Evolutionary conservation across 2,888 invertebrate genomes (phyloP), one percentile per base, ranked within the genome.

Genomic region (Morinoia aosen): DNA sequence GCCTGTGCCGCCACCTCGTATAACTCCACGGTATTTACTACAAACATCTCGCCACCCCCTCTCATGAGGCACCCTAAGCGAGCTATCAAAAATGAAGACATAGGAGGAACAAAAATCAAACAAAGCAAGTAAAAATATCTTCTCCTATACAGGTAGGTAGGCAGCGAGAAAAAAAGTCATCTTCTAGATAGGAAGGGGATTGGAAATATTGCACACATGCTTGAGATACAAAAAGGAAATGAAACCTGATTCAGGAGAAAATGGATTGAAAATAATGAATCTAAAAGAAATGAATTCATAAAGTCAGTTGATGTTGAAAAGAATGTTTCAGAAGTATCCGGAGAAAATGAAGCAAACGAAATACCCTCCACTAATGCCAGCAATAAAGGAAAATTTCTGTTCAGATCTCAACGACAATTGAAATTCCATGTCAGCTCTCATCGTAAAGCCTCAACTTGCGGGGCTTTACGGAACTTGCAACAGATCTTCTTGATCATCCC

Each of bases 1-100:
- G 90, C 90, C 90, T 90, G 90, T 40, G 48, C 12, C 90, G 19
- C 90, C 90, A 39, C 90, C 90, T 90, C 39, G 90, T 90, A 39
- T 90, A 90, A 90, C 90, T 90, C 90, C 90, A 90, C 90, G 90
- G 90, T 48, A 39, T 90, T 90, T 90, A 90, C 90, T 40, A 90
- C 90, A 90, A 90, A 90, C 40, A 90, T 90, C 8, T 48, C 90
- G 19, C 90, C 48, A 19, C 48, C 90, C 88, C 48, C 90, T 76
- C 25, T 33, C 19, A 3, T 33, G 76, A 33, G 19, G 76, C 25
- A 76, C 76, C 19, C 25, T 16, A 33, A 8, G 76, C 76, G 76
- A 76, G 76, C 76, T 76, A 76, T 76, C 25, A 76, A 76, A 33
- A 76, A 76, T 76, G 19, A 76, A 33, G 25, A 76, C 19, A 76